These are phyloP conservation scores for Aleiodes sp. DNA, from an alignment of 1,140 invertebrate genomes.

Conservation along the genomic window DNA sequence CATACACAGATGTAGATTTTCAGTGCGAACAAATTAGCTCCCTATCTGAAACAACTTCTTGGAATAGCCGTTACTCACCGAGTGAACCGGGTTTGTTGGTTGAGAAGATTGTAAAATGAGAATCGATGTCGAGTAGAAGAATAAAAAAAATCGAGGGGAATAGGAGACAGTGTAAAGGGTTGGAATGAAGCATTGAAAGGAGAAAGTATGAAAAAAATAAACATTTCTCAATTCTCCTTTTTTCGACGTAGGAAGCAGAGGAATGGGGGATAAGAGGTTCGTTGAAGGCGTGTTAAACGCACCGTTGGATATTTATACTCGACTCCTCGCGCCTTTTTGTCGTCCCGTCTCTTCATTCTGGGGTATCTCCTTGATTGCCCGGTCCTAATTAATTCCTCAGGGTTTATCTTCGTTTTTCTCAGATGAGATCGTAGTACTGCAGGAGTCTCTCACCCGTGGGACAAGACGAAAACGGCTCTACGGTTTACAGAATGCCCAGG, in stretches of 20 bases:
- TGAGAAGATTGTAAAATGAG: conserved; percentile 20
- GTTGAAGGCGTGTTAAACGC: conserved; percentile 57
- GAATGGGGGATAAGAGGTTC: conserved; percentile 52
- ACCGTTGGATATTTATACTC: conserved; percentile 61
- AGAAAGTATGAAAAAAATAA: conserved; percentile 7
- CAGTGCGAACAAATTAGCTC: conserved; percentile 59
- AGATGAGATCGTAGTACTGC: conserved; percentile 26
- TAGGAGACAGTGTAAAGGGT: conserved; percentile 37
- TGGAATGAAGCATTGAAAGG: conserved; percentile 20
- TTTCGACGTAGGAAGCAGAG: conserved; percentile 19
- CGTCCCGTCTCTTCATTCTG: conserved; percentile 34
- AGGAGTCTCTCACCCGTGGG: not conserved
- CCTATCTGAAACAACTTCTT: conserved; percentile 66
- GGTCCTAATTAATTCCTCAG: conserved; percentile 64
- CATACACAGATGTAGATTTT: not conserved
- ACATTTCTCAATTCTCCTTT: conserved; percentile 35
- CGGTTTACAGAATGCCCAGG: conserved; percentile 2
- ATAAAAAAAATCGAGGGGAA: conserved; percentile 37
- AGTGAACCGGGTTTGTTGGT: conserved; percentile 34
- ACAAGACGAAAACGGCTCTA: not conserved
- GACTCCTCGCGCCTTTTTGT: conserved; percentile 56
- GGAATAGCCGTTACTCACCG: conserved; percentile 65
- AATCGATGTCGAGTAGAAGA: not conserved
- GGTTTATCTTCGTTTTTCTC: conserved; percentile 60
- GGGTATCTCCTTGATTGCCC: conserved; percentile 62